Evolutionary conservation across 2,888 invertebrate species (phyloP).

Genomic region (Drosophila demipolita): DNA sequence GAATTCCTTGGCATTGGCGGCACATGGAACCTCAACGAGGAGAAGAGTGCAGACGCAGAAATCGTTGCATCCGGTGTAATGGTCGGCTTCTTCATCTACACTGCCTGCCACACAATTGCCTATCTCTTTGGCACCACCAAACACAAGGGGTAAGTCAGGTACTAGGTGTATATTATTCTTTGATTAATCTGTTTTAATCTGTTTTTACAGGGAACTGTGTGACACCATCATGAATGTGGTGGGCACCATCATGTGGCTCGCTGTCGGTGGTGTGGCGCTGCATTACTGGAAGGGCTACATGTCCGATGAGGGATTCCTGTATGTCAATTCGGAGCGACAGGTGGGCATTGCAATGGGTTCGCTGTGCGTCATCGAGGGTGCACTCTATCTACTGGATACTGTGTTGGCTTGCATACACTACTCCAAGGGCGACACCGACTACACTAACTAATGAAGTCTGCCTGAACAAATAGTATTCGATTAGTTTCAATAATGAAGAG

Average conservation of each 20-base stretch:
- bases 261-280: slow-evolving; percentile 93
- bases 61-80: slow-evolving; percentile 95
- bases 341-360: slow-evolving; percentile 93
- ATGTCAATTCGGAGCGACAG: slow-evolving; percentile 91
- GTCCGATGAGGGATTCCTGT: slow-evolving; percentile 91
- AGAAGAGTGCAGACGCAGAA: slow-evolving; percentile 94
- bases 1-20: slow-evolving; percentile 94
- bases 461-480: not conserved
- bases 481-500: slow-evolving; percentile 8
- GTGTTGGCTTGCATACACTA: slow-evolving; percentile 91
- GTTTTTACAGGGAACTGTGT: slow-evolving; percentile 87
- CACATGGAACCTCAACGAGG: slow-evolving; percentile 95
- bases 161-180: not conserved
- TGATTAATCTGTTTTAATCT: not conserved
- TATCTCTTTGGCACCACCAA: slow-evolving; percentile 91
- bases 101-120: slow-evolving; percentile 90
- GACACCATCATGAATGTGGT: slow-evolving; percentile 95
- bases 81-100: slow-evolving; percentile 94
- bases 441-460: slow-evolving; percentile 51
- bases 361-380: slow-evolving; percentile 92
- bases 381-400: slow-evolving; percentile 92
- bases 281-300: slow-evolving; percentile 96
- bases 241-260: slow-evolving; percentile 93
- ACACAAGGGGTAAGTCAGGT: slow-evolving; percentile 88
- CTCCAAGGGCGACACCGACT: slow-evolving; percentile 87